Evolutionary conservation across 2,888 invertebrate species (phyloP), one percentile per base, ranked within the genome.

Genomic region (Drosophila multiciliata): DNA sequence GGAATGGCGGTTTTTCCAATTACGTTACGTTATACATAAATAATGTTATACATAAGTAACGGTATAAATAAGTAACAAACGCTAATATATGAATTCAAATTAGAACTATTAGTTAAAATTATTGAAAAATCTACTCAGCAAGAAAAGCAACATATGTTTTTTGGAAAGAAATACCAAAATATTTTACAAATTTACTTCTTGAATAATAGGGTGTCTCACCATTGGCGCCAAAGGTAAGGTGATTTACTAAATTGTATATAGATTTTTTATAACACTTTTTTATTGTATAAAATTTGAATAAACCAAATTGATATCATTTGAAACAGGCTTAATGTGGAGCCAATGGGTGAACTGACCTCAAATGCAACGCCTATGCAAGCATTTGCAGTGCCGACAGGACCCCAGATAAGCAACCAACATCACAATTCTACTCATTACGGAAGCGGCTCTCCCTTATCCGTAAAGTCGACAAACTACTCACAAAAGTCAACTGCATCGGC

Each of bases 401-500:
- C 62, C 2, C 58, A 73, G 23, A 63, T 71, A 63, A 66, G 61
- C 32, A 77, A 45, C 26, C 53, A n/a, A 2, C 50, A 57, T 35
- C 23, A 45, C 23, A 45, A 45, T 23, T 8, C 45, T 23, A 45
- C 15, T 23, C 45, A 45, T 15, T 23, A 23, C 45, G 23, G 32
- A 17, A 64, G 69, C 4, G 89, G 87, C 12, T 87, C 91, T 20
- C 91, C 91, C 0, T 49, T 87, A 0, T 91, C 91, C 6, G 53
- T 78, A 1, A 92, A 89, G 64, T 91, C 91, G 15, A 75, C 76
- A 7, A 80, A 82, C 40, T 91, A 91, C 74, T 91, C 91, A 0
- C 91, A 90, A 38, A 92, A 91, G 64, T 91, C 91, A 20, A 91
- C 91, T 8, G 92, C 86, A 20, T 91, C 91, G 15, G 91, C 87